phyloP scores from a whole-genome alignment of 1,140 invertebrate species.

The Drosophila takahashii region DNA sequence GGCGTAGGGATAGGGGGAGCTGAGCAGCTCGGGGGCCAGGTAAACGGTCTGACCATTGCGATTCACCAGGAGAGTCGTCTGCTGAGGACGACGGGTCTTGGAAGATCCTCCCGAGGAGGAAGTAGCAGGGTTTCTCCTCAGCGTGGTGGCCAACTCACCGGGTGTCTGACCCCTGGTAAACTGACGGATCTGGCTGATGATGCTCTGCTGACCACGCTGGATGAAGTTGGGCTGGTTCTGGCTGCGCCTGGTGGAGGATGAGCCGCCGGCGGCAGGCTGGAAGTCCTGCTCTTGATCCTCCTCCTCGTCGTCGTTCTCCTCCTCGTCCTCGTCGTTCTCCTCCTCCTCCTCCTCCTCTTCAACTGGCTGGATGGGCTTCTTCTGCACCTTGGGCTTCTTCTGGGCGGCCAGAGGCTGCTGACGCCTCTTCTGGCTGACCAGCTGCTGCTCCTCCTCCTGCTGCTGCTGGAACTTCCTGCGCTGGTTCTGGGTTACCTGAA shows the following conservation, averaged over 20 bases:
- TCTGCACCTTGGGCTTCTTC: conserved; percentile 27
- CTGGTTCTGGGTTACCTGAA: conserved; percentile 7
- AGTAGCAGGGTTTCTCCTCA: conserved; percentile 35
- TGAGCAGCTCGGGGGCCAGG: conserved; percentile 66
- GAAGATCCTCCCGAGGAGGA: neutral
- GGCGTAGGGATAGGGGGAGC: conserved; percentile 47
- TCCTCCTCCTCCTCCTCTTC: conserved; percentile 36
- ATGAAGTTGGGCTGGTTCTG: conserved; percentile 72
- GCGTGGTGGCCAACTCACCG: conserved; percentile 48
- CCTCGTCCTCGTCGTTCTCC: conserved; percentile 34
- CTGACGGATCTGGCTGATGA: conserved; percentile 76
- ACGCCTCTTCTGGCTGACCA: conserved; percentile 36
- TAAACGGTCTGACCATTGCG: conserved; percentile 79
- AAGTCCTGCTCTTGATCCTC: conserved; percentile 40
- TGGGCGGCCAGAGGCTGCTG: neutral
- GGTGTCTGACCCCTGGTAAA: conserved; percentile 72
- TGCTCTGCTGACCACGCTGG: conserved; percentile 70
- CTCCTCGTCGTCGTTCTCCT: conserved; percentile 44
- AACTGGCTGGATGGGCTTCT: conserved; percentile 25
- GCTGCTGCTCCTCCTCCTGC: conserved; percentile 7
- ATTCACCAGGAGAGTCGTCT: conserved; percentile 72
- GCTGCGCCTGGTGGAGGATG: conserved; percentile 59
- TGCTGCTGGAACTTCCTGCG: conserved; percentile 30
- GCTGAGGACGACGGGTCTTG: conserved; percentile 57
- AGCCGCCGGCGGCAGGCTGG: conserved; percentile 18